phyloP scores from a whole-genome alignment of 2,797 vertebrate genomes.

The Sebastes minor region DNA sequence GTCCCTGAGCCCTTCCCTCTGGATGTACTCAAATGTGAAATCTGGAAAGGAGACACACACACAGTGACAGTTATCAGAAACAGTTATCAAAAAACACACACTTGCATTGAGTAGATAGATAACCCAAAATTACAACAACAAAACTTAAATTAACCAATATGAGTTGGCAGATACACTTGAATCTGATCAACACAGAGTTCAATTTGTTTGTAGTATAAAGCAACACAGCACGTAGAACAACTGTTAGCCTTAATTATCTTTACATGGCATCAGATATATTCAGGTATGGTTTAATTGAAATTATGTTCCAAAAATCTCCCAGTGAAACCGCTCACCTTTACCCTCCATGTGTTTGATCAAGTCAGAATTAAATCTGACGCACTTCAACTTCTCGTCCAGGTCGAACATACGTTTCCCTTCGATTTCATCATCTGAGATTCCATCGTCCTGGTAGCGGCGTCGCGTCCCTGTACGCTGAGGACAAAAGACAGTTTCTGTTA shows the following conservation, averaged over 20 bases:
- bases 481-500: slow-evolving; percentile 11
- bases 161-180: background rate
- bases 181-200: background rate
- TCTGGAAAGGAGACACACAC: slow-evolving; percentile 77
- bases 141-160: background rate
- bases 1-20: slow-evolving; percentile 92
- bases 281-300: background rate
- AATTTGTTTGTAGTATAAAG: background rate
- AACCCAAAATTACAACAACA: background rate
- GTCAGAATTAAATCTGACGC: slow-evolving; percentile 87
- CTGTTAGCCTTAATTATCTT: background rate
- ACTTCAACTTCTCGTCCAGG: slow-evolving; percentile 92
- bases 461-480: slow-evolving; percentile 91
- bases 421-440: slow-evolving; percentile 98
- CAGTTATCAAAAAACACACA: background rate
- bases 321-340: slow-evolving; percentile 85
- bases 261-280: background rate
- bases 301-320: background rate
- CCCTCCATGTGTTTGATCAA: slow-evolving; percentile 95
- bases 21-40: slow-evolving; percentile 97
- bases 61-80: background rate
- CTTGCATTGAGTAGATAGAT: background rate
- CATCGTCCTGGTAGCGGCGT: slow-evolving; percentile 95
- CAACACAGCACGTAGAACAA: background rate
- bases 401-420: slow-evolving; percentile 97